A percentile compares a stretch with the other conserved stretches of the same genome.
Conservation (phyloP, 2,113 vertebrate species). For the Leucosticte australis region DNA sequence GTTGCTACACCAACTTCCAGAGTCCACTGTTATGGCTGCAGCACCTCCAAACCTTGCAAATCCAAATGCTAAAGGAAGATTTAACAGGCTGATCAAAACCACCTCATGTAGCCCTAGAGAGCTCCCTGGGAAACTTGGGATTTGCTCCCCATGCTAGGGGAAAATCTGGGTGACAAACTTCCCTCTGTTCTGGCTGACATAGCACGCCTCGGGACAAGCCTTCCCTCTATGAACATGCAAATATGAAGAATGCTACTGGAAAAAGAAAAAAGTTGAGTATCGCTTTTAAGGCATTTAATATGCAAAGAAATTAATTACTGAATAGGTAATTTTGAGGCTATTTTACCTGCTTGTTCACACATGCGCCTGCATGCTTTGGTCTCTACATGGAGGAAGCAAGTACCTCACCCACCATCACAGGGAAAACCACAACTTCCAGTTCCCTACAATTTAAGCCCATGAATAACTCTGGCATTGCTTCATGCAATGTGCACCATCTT, state of each 20-base stretch:
- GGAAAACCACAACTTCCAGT: not conserved
- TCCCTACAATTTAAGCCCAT: not conserved
- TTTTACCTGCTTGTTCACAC: not conserved
- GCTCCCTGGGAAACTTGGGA: not conserved
- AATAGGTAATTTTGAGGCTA: not conserved
- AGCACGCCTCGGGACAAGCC: not conserved
- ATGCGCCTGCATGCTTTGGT: not conserved
- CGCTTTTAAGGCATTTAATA: slow-evolving; percentile 35
- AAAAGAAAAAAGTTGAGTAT: fast-evolving
- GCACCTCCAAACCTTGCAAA: not conserved
- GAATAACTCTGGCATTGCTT: not conserved
- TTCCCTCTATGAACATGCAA: not conserved
- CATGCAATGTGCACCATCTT: not conserved
- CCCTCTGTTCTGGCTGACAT: not conserved
- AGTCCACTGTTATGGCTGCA: not conserved
- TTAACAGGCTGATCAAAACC: not conserved
- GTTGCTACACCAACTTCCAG: not conserved
- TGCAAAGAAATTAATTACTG: not conserved
- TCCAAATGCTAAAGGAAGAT: not conserved
- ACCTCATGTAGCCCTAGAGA: not conserved
- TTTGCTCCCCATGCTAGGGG: not conserved
- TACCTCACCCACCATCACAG: not conserved
- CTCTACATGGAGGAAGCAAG: not conserved
- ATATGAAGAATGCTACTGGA: not conserved
- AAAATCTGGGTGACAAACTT: not conserved